A percentile compares a stretch with the other conserved stretches of the same genome.
phyloP scores from a whole-genome alignment of 2,888 invertebrate genomes.

The Epinotia demarniana region DNA sequence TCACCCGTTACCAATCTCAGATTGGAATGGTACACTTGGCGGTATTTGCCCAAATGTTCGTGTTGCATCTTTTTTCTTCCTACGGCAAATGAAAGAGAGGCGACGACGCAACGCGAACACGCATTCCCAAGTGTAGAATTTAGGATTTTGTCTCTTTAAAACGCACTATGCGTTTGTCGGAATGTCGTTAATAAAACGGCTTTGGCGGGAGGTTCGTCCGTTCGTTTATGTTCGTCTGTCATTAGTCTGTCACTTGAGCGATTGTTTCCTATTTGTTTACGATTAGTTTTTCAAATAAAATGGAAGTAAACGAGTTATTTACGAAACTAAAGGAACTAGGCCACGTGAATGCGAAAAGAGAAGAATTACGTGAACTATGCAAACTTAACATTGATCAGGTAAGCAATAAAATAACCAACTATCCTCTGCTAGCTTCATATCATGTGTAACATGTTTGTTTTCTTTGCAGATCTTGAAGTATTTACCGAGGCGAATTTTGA shows the following conservation, averaged over 20 bases:
- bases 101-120: no score
- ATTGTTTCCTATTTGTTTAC: conserved; percentile 6
- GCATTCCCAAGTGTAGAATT: no score
- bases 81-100: no score
- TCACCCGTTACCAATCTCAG: no score
- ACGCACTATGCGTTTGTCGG: neutral
- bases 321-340: conserved; percentile 67
- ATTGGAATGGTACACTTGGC: no score
- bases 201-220: conserved; percentile 21
- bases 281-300: conserved; percentile 45
- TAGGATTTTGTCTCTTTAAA: neutral
- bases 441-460: conserved; percentile 23
- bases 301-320: conserved; percentile 62
- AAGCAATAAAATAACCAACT: conserved; percentile 1
- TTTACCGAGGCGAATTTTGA: conserved; percentile 66
- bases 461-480: conserved; percentile 64
- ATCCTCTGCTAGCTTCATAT: neutral
- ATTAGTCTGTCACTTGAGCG: neutral
- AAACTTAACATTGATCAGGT: conserved; percentile 66
- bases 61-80: no score
- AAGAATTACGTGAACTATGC: conserved; percentile 68
- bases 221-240: neutral
- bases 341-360: conserved; percentile 63
- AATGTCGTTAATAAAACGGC: neutral
- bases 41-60: no score